Evolutionary conservation across 2,888 invertebrate species (phyloP).

Genomic region (Trissolcus brochymenae): DNA sequence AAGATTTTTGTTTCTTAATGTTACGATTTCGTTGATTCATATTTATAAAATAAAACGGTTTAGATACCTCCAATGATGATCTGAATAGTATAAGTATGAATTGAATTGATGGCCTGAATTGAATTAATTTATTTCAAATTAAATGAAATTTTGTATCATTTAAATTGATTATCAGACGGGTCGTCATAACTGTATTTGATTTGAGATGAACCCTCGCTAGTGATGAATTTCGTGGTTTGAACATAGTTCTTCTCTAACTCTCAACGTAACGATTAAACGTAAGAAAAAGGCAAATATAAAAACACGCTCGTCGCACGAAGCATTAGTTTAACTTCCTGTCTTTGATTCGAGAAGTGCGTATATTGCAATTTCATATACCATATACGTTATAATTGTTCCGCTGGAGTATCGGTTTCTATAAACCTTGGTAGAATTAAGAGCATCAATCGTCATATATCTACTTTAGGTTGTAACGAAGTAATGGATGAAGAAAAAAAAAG

Average conservation of each 20-base stretch:
- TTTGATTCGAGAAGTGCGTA: conserved; percentile 60
- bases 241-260: conserved; percentile 21
- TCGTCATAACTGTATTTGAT: neutral
- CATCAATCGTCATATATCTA: conserved; percentile 65
- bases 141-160: neutral
- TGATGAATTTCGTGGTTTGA: too few relatives aligned
- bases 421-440: conserved; percentile 67
- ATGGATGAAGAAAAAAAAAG: conserved; percentile 60
- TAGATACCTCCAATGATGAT: too few relatives aligned
- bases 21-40: too few relatives aligned
- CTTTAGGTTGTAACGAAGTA: conserved; percentile 64
- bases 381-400: conserved; percentile 60
- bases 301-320: conserved; percentile 57
- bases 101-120: too few relatives aligned
- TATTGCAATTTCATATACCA: conserved; percentile 54
- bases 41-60: too few relatives aligned
- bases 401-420: conserved; percentile 66
- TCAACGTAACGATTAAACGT: conserved; percentile 23
- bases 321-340: conserved; percentile 62
- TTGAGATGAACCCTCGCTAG: neutral
- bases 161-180: too few relatives aligned
- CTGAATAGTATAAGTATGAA: too few relatives aligned
- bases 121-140: neutral
- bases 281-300: conserved; percentile 13
- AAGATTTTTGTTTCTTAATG: too few relatives aligned